These are phyloP conservation scores for Tyria jacobaeae DNA, from an alignment of 2,888 invertebrate genomes.

Conservation along the genomic window DNA sequence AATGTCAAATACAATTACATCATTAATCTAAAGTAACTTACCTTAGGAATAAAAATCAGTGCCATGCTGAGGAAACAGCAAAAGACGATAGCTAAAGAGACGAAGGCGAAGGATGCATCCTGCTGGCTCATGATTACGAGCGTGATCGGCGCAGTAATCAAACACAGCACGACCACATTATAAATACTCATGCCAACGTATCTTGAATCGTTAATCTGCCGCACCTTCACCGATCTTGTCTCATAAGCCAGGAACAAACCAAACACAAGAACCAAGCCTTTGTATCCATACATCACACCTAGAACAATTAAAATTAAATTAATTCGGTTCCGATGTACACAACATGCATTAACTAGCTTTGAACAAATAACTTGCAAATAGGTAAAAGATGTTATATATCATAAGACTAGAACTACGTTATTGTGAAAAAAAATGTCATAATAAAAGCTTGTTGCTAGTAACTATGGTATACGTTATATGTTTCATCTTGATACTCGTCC, in stretches of 20 bases:
- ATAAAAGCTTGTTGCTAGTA: neutral
- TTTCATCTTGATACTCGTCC: neutral
- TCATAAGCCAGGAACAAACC: slow-evolving; percentile 99
- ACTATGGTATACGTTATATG: neutral
- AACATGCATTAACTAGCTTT: neutral
- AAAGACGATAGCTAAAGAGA: slow-evolving; percentile 98
- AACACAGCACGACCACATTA: slow-evolving; percentile 98
- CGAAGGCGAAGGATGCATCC: slow-evolving; percentile 98
- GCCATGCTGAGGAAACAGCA: slow-evolving; percentile 99
- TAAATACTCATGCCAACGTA: slow-evolving; percentile 99
- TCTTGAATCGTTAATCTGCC: slow-evolving; percentile 98
- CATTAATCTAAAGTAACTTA: slow-evolving; percentile 61
- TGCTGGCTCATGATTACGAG: slow-evolving; percentile 99
- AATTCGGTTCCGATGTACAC: neutral
- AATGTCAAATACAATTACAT: neutral
- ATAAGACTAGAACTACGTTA: too few relatives aligned
- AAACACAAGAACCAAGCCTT: slow-evolving; percentile 98
- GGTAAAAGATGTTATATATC: too few relatives aligned
- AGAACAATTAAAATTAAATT: slow-evolving; percentile 38
- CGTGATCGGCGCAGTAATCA: slow-evolving; percentile 99
- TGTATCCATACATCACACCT: slow-evolving; percentile 98
- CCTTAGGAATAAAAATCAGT: slow-evolving; percentile 99
- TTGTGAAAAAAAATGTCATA: too few relatives aligned
- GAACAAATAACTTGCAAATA: too few relatives aligned
- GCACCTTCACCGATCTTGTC: slow-evolving; percentile 98